A percentile compares a stretch with the other conserved stretches of the same genome.
phyloP scores from a whole-genome alignment of 2,888 invertebrate species.

The Atethmia centrago region DNA sequence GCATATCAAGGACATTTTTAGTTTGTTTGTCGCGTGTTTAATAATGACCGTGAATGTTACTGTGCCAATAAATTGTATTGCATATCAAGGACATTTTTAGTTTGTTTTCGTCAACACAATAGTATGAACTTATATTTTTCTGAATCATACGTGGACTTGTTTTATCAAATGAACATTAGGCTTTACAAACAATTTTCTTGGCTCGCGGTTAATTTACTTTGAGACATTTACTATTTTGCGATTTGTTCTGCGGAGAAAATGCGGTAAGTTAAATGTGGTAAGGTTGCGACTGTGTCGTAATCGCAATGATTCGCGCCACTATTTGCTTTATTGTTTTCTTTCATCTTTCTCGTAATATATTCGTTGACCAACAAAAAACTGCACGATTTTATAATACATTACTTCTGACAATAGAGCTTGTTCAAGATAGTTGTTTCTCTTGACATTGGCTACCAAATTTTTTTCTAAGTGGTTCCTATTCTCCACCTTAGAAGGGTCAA shows the following conservation, averaged over 20 bases:
- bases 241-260: conserved; percentile 77
- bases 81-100: conserved; percentile 35
- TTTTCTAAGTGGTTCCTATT: conserved; percentile 8
- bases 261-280: conserved; percentile 75
- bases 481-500: conserved; percentile 58
- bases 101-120: conserved; percentile 27
- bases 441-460: conserved; percentile 55
- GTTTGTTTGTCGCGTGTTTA: conserved; percentile 55
- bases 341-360: conserved; percentile 54
- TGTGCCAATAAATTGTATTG: conserved; percentile 57
- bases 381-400: conserved; percentile 33
- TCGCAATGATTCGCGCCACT: conserved; percentile 68
- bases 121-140: neutral
- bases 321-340: conserved; percentile 56
- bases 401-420: conserved; percentile 39
- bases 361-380: conserved; percentile 35
- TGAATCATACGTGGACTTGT: neutral
- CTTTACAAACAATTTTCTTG: conserved; percentile 47
- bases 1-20: conserved; percentile 36
- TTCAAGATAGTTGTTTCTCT: conserved; percentile 62
- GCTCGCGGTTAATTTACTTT: conserved; percentile 61
- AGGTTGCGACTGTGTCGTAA: conserved; percentile 72
- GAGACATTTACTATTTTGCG: conserved; percentile 67
- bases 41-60: conserved; percentile 73
- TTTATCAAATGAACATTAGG: conserved; percentile 21